Conservation (phyloP, 1,140 invertebrate species). For the Melanaphis sacchari region DNA sequence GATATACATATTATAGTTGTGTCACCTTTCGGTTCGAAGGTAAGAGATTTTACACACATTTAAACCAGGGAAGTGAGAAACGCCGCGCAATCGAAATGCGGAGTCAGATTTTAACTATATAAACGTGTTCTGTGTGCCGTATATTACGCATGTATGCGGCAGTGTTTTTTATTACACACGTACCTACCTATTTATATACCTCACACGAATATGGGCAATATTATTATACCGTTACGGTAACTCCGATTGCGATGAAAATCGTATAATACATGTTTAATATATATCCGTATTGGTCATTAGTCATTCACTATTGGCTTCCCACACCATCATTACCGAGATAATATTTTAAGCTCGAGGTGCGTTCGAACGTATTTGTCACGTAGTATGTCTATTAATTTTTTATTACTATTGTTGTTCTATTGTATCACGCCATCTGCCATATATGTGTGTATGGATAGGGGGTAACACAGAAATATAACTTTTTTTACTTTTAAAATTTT, state of each 20-base stretch:
- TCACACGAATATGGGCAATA: background rate
- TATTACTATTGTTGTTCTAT: background rate
- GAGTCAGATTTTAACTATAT: too few species aligned
- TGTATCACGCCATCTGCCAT: background rate
- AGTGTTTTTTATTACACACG: too few species aligned
- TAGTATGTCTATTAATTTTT: constrained; percentile 12
- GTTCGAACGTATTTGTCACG: background rate
- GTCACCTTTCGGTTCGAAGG: too few species aligned
- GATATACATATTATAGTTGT: too few species aligned
- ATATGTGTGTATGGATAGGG: background rate
- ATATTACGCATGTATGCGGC: too few species aligned
- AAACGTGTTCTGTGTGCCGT: too few species aligned
- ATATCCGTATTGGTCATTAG: background rate
- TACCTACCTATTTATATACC: background rate
- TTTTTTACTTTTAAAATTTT: background rate
- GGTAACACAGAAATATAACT: background rate
- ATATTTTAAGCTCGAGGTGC: background rate
- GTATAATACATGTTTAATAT: background rate
- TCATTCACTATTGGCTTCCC: background rate
- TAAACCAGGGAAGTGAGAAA: too few species aligned
- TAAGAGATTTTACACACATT: too few species aligned
- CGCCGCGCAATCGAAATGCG: too few species aligned
- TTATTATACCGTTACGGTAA: background rate
- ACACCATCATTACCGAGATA: background rate
- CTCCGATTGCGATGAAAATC: background rate